These are phyloP conservation scores for Alloplasta piceator DNA, from an alignment of 2,888 invertebrate species.

Conservation along the genomic window DNA sequence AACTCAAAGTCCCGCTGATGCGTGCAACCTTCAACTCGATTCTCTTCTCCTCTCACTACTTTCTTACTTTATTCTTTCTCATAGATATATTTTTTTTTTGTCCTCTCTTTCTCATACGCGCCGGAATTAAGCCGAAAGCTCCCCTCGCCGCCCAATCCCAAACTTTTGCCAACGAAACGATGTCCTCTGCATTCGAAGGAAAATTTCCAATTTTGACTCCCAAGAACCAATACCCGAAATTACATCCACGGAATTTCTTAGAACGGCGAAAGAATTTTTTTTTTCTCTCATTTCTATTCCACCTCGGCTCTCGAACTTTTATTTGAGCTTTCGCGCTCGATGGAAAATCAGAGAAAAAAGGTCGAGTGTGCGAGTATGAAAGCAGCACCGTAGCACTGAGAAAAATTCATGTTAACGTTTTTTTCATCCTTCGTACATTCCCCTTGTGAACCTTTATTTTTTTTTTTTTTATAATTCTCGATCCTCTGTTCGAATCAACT, in stretches of 20 bases:
- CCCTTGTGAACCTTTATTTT: background rate
- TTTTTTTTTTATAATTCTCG: background rate
- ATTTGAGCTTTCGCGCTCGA: conserved; percentile 3
- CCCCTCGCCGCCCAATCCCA: background rate
- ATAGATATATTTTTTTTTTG: conserved; percentile 1
- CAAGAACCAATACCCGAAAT: background rate
- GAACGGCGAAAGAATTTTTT: conserved; percentile 9
- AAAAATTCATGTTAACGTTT: conserved; percentile 29
- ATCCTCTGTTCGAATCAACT: conserved; percentile 5
- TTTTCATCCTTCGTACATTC: conserved; percentile 9
- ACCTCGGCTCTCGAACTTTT: background rate
- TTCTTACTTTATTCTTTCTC: conserved; percentile 2
- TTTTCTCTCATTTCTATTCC: background rate
- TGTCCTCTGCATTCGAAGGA: conserved; percentile 11
- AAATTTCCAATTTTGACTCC: conserved; percentile 37
- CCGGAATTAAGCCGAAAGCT: conserved; percentile 29
- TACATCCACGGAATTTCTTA: conserved; percentile 15
- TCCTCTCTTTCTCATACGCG: background rate
- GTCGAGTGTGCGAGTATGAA: background rate
- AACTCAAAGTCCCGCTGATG: conserved; percentile 14
- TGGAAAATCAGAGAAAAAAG: conserved; percentile 8
- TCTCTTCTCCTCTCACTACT: conserved; percentile 7
- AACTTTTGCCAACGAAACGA: conserved; percentile 32
- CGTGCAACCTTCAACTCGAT: conserved; percentile 13
- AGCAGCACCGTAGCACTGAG: background rate